A percentile compares a stretch with the other conserved stretches of the same genome.
Conservation (phyloP, 2,797 vertebrate genomes). For the Melanotaenia parkinsoni region DNA sequence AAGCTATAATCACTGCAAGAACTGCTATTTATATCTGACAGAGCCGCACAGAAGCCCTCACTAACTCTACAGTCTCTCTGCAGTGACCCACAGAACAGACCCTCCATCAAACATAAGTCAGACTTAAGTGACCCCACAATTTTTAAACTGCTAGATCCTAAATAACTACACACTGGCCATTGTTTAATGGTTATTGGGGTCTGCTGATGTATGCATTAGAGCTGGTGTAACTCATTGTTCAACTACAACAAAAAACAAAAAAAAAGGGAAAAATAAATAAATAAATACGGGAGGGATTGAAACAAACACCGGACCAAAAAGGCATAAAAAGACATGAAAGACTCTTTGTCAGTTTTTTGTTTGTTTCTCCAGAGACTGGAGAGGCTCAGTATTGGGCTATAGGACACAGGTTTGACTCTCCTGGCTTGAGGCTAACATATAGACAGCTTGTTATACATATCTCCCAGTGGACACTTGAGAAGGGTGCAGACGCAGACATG, state of each 20-base stretch:
- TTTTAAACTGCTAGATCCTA: slow-evolving; percentile 12
- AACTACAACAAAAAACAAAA: slow-evolving; percentile 36
- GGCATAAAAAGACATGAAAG: slow-evolving; percentile 53
- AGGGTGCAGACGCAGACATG: slow-evolving; percentile 34
- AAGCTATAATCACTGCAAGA: slow-evolving; percentile 51
- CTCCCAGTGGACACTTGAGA: slow-evolving; percentile 27
- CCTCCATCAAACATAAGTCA: background rate
- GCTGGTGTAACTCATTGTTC: slow-evolving; percentile 15
- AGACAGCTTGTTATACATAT: slow-evolving; percentile 45
- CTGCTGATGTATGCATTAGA: slow-evolving; percentile 9
- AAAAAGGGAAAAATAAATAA: slow-evolving; percentile 25
- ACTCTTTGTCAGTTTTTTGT: slow-evolving; percentile 53
- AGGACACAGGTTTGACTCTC: slow-evolving; percentile 43
- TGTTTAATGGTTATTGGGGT: slow-evolving; percentile 4
- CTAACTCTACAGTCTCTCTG: slow-evolving; percentile 29
- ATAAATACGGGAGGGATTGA: slow-evolving; percentile 31
- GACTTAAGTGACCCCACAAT: background rate
- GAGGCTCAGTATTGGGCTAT: slow-evolving; percentile 38
- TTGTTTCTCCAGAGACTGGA: slow-evolving; percentile 56
- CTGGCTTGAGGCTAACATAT: slow-evolving; percentile 48
- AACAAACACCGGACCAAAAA: slow-evolving; percentile 36
- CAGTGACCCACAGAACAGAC: slow-evolving; percentile 12
- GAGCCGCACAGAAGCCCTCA: slow-evolving; percentile 17
- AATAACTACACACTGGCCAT: slow-evolving; percentile 4
- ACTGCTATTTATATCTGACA: slow-evolving; percentile 56